These are phyloP conservation scores for Hydropsyche betteni DNA, from an alignment of 2,888 invertebrate species.

Conservation along the genomic window DNA sequence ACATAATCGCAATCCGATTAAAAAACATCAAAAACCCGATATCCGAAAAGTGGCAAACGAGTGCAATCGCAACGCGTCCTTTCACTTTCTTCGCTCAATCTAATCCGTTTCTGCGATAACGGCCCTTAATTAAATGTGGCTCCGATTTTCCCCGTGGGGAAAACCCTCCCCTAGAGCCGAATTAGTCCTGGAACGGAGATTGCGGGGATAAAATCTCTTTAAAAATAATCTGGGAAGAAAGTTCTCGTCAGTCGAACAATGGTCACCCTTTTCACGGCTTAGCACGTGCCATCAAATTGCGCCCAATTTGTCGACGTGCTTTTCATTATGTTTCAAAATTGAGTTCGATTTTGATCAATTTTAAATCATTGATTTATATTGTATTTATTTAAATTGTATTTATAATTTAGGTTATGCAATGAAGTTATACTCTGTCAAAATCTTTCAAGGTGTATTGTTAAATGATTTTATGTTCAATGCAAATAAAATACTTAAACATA, in stretches of 20 bases:
- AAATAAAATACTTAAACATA: no score
- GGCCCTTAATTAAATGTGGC: not conserved
- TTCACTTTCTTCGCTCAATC: not conserved
- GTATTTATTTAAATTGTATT: no score
- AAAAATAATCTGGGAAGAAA: constrained; percentile 34
- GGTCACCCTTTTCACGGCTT: constrained; percentile 23
- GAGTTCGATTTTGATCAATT: no score
- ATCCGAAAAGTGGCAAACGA: not conserved
- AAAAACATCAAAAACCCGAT: not conserved
- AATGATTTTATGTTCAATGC: no score
- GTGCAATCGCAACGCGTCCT: not conserved
- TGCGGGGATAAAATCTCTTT: constrained; percentile 28
- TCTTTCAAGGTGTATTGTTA: no score
- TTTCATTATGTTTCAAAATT: not conserved
- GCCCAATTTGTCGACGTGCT: constrained; percentile 24
- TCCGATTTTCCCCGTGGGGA: constrained; percentile 11
- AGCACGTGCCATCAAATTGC: constrained; percentile 23
- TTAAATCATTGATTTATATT: no score
- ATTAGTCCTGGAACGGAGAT: constrained; percentile 21
- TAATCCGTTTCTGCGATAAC: not conserved
- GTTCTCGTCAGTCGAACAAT: constrained; percentile 17
- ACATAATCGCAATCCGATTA: no score
- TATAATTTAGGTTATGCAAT: no score
- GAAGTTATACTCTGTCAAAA: no score
- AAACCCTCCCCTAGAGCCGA: not conserved